Evolutionary conservation across 2,888 invertebrate genomes (phyloP).

Genomic region (Stegana nigrithorax): DNA sequence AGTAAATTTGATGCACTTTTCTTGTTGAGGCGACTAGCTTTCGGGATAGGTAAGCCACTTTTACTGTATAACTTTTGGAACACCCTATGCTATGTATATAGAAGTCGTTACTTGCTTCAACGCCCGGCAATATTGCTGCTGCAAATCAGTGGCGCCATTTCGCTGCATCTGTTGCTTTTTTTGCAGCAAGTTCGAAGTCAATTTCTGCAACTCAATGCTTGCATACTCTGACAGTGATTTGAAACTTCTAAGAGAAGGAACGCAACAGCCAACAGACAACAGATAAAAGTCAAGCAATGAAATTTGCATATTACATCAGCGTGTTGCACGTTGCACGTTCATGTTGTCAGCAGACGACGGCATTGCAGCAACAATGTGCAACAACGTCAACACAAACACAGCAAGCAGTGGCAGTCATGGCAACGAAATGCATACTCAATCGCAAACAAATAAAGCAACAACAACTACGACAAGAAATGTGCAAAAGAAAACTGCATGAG

Average conservation of each 20-base stretch:
- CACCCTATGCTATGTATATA: too few species aligned
- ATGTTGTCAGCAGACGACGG: conserved; percentile 9
- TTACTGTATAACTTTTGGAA: too few species aligned
- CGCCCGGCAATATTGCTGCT: too few species aligned
- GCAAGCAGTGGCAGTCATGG: conserved; percentile 19
- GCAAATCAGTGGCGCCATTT: too few species aligned
- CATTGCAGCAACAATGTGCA: conserved; percentile 7
- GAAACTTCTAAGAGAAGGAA: conserved; percentile 23
- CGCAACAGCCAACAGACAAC: too few species aligned
- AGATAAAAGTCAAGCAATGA: conserved; percentile 45
- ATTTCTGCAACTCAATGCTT: too few species aligned
- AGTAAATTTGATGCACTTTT: too few species aligned
- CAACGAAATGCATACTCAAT: conserved; percentile 50
- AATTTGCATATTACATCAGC: conserved; percentile 60
- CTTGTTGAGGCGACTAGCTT: too few species aligned
- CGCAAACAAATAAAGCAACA: conserved; percentile 18
- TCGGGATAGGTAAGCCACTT: too few species aligned
- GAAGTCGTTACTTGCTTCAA: too few species aligned
- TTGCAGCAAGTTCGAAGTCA: too few species aligned
- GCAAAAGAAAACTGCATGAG: background rate
- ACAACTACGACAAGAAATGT: background rate
- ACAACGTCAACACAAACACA: conserved; percentile 4
- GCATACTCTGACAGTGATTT: conserved; percentile 6
- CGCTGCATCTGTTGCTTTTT: too few species aligned
- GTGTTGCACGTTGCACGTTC: conserved; percentile 48